Conservation (phyloP, 2,797 vertebrate species). For the Coregonus suidteri region DNA sequence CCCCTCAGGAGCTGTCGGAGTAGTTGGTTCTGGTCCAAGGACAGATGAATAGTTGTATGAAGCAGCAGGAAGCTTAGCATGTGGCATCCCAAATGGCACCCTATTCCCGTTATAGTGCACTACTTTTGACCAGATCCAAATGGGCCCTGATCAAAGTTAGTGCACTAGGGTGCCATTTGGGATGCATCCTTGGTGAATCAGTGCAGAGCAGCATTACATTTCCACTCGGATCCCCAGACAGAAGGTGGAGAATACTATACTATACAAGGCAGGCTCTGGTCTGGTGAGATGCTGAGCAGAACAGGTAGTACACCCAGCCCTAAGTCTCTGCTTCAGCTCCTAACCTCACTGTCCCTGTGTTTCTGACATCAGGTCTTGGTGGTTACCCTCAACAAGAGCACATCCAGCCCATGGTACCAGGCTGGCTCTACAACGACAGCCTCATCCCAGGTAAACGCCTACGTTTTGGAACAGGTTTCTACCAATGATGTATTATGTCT, state of each 20-base stretch:
- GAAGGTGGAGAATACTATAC: conserved; percentile 45
- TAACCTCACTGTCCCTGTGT: conserved; percentile 32
- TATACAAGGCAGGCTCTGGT: conserved; percentile 49
- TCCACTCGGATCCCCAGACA: conserved; percentile 39
- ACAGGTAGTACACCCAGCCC: conserved; percentile 20
- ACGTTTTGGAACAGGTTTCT: background rate
- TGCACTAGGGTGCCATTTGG: background rate
- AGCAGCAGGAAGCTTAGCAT: conserved; percentile 24
- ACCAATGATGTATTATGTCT: background rate
- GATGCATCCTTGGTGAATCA: conserved; percentile 41
- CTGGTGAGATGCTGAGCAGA: conserved; percentile 44
- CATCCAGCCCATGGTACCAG: conserved; percentile 88
- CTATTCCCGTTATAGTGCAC: background rate
- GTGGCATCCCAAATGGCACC: background rate
- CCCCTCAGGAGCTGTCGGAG: conserved; percentile 23
- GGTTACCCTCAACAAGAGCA: conserved; percentile 87
- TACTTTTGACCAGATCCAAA: background rate
- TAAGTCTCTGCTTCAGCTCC: conserved; percentile 29
- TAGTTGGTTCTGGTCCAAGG: conserved; percentile 36
- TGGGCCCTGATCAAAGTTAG: background rate
- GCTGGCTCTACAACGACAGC: conserved; percentile 94
- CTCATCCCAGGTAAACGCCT: conserved; percentile 88
- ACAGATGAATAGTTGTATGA: conserved; percentile 54
- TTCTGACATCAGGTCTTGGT: conserved; percentile 81
- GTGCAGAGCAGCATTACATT: conserved; percentile 48